Base-by-base conservation (phyloP, 2,797 vertebrate species). In the Pangasius sanitwongsei region DNA sequence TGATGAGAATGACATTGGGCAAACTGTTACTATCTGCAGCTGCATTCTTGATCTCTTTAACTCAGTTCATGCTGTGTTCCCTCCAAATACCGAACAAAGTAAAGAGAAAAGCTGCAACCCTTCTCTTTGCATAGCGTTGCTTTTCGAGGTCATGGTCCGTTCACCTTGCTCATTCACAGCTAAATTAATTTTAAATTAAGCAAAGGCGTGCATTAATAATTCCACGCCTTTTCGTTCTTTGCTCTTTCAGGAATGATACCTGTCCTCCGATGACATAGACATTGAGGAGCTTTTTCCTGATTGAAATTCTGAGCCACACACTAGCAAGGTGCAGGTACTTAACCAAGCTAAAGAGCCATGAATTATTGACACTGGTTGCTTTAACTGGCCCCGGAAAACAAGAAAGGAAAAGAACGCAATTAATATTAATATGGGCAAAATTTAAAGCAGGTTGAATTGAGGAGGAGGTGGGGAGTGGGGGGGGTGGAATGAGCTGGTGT, bases 301-400 rank as follows among this genome's bases (percentile, higher is more conserved):
- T 83, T 87, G n/a, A 83, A 63, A 90, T 90, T 88, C 83, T 89
- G 89, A 91, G 91, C 89, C 86, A 25, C 63, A 83, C 89, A 41
- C 86, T 80, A 63, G 50, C 67, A 83, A 86, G 84, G 81, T 78
- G 80, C 65, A 69, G 89, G 91, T 93, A 92, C 91, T 94, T 94
- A 92, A 92, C 91, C 91, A 91, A 90, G 87, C 90, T 65, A 59
- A 91, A 87, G 90, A 90, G 90, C 75, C 69, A 86, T 87, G 65
- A 89, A 91, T 89, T 89, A 89, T 89, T 90, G 86, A 92, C 88
- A 53, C 75, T 31, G 2, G 86, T 93, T 88, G 87, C 93, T 94
- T 93, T 84, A 90, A 90, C 89, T 31, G 65, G 89, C 90, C 74
- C 7, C 23, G 28, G 87, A 90, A 89, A 89, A 89, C 90, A 83